Base-by-base conservation (phyloP, 92 coral and sea anemone species). In the Blastomussa wellsi region DNA sequence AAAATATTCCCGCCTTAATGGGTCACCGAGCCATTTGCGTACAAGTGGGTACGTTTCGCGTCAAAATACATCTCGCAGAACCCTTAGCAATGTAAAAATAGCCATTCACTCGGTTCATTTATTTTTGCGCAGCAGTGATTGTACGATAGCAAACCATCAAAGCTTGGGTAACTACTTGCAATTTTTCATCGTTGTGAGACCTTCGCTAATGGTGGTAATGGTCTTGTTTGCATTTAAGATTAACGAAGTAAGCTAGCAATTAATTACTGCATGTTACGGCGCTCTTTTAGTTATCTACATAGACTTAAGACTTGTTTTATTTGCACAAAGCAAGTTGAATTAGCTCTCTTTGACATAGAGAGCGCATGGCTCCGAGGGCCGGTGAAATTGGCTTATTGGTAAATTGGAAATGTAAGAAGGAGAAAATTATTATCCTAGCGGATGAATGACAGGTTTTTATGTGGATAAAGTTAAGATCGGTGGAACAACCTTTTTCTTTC, bases 1-100 rank as follows among this genome's bases (percentile, higher is more conserved):
- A 65, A 83, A 74, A 72, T 83, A 83, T 83, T 83, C 86, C 86
- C 86, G 86, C 86, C 86, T 49, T 70, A 29, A 69, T 53, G 51
- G 60, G 85, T 81, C 85, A 75, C 77, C 67, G 51, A 80, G 75
- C 84, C 75, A 65, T 80, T 69, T 67, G 39, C 76, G 37, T 44
- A 68, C 68, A 68, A 81, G 85, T 51, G 85, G 85, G 52, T 59
- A 35, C 33, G 47, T 71, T 33, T 81, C 10, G 76, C 70, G 60
- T 83, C 86, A 83, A 74, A 83, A 60, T 65, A 74, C 41, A 44
- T 59, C 86, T 24, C n/a, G 26, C 70, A 35, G 13, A 29, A 64
- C 83, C 59, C 83, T 42, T 80, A 20, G 74, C n/a, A 19, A 53
- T 66, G 65, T 6, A 31, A 80, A 48, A 48, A 69, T 59, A 39